phyloP scores from a whole-genome alignment of 92 coral and sea anemone genomes.

The Parazoanthus swiftii region DNA sequence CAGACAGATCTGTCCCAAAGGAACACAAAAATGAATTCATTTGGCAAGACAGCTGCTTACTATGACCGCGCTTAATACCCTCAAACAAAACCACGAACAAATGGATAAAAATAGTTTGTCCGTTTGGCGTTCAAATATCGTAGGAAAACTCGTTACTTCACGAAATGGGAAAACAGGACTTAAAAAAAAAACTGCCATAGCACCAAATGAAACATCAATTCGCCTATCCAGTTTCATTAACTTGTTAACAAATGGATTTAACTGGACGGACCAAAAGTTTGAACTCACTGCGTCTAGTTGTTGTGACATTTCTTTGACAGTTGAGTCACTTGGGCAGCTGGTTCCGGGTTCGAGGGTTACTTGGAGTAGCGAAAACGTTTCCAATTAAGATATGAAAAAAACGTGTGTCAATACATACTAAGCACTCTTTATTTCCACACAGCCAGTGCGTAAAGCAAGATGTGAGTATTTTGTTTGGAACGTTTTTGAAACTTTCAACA shows the following conservation, averaged over 20 bases:
- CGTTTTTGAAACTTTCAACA: not conserved
- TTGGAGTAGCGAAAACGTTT: not conserved
- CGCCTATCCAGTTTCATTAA: slow-evolving; percentile 5
- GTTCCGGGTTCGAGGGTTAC: not conserved
- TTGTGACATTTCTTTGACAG: not conserved
- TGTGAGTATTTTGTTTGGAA: not conserved
- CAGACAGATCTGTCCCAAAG: not conserved
- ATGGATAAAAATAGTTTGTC: not conserved
- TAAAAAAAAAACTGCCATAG: not conserved
- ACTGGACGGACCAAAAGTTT: not conserved
- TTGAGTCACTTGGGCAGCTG: not conserved
- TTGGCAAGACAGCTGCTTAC: not conserved
- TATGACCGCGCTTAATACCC: not conserved
- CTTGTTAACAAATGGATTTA: not conserved
- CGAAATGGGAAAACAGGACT: not conserved
- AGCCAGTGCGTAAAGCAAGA: not conserved
- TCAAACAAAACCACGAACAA: not conserved
- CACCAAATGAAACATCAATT: not conserved
- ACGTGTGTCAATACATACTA: not conserved
- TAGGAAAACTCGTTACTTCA: not conserved
- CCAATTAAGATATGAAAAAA: not conserved
- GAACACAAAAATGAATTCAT: not conserved
- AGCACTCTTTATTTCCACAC: not conserved
- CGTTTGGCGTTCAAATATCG: not conserved
- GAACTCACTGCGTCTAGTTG: not conserved